phyloP scores from a whole-genome alignment of 1,140 invertebrate genomes.

The Drosophila santomea region DNA sequence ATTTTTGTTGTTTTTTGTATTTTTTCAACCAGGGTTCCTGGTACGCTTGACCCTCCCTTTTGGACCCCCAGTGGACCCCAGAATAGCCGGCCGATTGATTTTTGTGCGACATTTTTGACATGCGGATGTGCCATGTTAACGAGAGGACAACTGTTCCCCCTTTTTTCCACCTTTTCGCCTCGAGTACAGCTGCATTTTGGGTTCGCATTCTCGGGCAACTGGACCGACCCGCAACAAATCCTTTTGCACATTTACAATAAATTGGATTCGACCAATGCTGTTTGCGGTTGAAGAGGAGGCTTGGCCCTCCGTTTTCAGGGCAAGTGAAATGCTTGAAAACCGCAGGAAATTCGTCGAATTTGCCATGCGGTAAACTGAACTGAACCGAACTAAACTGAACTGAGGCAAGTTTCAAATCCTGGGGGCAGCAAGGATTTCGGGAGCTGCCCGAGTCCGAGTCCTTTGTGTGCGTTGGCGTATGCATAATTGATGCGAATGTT shows the following conservation, averaged over 20 bases:
- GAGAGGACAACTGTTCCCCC: conserved; percentile 54
- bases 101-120: conserved; percentile 83
- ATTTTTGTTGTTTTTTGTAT: neutral
- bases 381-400: conserved; percentile 6
- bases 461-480: conserved; percentile 71
- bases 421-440: conserved; percentile 54
- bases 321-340: conserved; percentile 72
- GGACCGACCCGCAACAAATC: conserved; percentile 57
- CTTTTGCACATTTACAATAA: conserved; percentile 78
- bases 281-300: conserved; percentile 54
- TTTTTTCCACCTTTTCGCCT: neutral
- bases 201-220: conserved; percentile 9
- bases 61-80: conserved; percentile 21
- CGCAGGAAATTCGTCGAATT: conserved; percentile 83
- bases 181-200: conserved; percentile 52
- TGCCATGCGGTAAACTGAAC: conserved; percentile 71
- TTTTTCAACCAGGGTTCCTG: conserved; percentile 50
- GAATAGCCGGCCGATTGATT: conserved; percentile 64
- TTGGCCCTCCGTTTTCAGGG: conserved; percentile 21
- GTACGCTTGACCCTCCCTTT: conserved; percentile 48
- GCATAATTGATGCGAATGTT: conserved; percentile 83
- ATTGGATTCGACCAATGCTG: conserved; percentile 81
- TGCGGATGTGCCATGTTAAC: conserved; percentile 82
- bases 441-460: conserved; percentile 22
- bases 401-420: conserved; percentile 16